phyloP scores from a whole-genome alignment of 2,113 vertebrate species.

The Osmerus mordax region DNA sequence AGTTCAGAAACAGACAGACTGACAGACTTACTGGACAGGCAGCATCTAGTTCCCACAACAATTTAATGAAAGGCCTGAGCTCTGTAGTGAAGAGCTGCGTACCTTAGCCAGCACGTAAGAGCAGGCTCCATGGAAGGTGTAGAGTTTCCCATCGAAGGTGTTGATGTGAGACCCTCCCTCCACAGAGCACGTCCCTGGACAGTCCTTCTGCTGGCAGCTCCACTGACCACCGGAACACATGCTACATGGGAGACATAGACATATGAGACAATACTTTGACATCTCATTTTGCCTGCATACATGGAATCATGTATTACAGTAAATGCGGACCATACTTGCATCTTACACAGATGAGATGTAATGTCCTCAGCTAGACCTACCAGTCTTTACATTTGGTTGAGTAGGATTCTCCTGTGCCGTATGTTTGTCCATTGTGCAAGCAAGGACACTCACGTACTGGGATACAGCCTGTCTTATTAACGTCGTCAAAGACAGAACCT shows the following conservation, averaged over 20 bases:
- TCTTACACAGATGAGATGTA: background rate
- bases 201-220: slow-evolving; percentile 71
- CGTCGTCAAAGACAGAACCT: slow-evolving; percentile 83
- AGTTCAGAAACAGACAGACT: no score
- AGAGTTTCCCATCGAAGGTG: slow-evolving; percentile 82
- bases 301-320: background rate
- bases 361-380: slow-evolving; percentile 55
- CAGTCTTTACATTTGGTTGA: slow-evolving; percentile 72
- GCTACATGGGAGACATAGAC: slow-evolving; percentile 54
- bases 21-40: no score
- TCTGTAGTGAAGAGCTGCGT: slow-evolving; percentile 19
- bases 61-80: background rate
- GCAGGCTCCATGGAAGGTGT: slow-evolving; percentile 73
- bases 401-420: slow-evolving; percentile 71
- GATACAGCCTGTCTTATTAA: slow-evolving; percentile 73
- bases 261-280: background rate
- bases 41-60: background rate
- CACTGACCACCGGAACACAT: slow-evolving; percentile 75
- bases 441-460: slow-evolving; percentile 72
- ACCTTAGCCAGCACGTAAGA: slow-evolving; percentile 69
- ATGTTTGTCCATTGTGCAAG: slow-evolving; percentile 69
- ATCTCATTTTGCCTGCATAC: background rate
- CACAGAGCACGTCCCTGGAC: slow-evolving; percentile 78
- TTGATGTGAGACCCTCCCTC: slow-evolving; percentile 84
- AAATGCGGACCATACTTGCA: background rate